Conservation (phyloP, 2,797 vertebrate species). For the Peromyscus nudipes region DNA sequence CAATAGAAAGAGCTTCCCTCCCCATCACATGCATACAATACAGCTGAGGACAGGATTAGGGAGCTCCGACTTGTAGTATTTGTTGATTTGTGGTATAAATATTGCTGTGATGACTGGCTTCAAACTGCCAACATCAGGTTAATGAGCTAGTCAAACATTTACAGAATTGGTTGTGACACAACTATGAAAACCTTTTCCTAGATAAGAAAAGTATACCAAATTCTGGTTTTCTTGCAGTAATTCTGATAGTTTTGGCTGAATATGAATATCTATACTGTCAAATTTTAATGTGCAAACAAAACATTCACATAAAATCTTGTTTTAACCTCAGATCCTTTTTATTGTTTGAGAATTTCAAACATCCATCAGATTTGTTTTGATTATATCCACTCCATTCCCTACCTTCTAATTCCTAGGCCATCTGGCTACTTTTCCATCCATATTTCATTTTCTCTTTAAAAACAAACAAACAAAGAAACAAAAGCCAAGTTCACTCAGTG, state of each 20-base stretch:
- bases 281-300: conserved; percentile 10
- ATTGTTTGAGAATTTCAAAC: not conserved
- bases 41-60: accelerated
- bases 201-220: not conserved
- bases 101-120: not conserved
- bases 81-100: not conserved
- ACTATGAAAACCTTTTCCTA: not conserved
- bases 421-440: not conserved
- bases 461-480: not conserved
- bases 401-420: no score
- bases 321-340: not conserved
- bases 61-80: not conserved
- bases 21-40: not conserved
- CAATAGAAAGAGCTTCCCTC: not conserved
- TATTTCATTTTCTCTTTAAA: not conserved
- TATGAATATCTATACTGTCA: conserved; percentile 4
- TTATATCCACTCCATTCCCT: not conserved
- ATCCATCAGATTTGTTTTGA: not conserved
- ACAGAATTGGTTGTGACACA: not conserved
- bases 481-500: not conserved
- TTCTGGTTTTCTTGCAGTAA: conserved; percentile 1
- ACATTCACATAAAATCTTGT: not conserved
- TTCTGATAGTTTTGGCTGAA: not conserved
- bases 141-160: conserved; percentile 18
- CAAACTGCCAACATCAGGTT: not conserved